Base-by-base conservation (phyloP, 2,888 invertebrate genomes). In the Drosophila heteroneura region DNA sequence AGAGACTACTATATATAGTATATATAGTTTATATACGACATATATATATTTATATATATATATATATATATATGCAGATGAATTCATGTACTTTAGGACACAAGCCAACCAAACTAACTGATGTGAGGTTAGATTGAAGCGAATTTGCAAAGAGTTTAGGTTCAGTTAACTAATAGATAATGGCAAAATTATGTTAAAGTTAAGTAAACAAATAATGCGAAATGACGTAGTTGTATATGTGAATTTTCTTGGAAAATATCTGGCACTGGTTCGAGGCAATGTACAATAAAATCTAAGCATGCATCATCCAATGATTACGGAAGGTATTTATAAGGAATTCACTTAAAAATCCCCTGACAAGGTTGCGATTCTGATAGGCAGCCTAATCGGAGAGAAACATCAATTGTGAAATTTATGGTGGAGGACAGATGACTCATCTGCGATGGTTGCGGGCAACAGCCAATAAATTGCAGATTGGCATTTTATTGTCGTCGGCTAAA, bases 391-490 rank as follows among this genome's bases (percentile, higher is more conserved):
- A 37, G 30, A 70, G 56, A 16, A 33, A 70, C 57, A 59, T 69
- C 51, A 59, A 35, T 52, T 69, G 69, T 28, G 37, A 67, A 56
- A 69, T 58, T 37, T 28, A 1, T 16, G 26, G 32, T 2, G 16
- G 52, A 6, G 16, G 6, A 12, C 7, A 64, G 26, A 76, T 79
- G 78, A 76, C 35, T 80, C 76, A 79, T 30, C n/a, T n/a, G 1
- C 2, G 7, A 7, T 37, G 6, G 19, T 39, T 47, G 14, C 22
- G 37, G 51, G 19, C 61, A 47, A 65, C 44, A 60, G 56, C 26
- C 65, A 49, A 57, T 65, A 61, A 78, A 33, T 62, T 61, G 76
- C 76, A 70, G 76, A 79, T 79, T 74, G 75, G 39, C 52, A 19
- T 22, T 58, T 64, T 65, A 54, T 37, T 54, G 47, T 47, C 35